Base-by-base conservation (phyloP, 2,888 invertebrate species). In the Mycalesis mineus region DNA sequence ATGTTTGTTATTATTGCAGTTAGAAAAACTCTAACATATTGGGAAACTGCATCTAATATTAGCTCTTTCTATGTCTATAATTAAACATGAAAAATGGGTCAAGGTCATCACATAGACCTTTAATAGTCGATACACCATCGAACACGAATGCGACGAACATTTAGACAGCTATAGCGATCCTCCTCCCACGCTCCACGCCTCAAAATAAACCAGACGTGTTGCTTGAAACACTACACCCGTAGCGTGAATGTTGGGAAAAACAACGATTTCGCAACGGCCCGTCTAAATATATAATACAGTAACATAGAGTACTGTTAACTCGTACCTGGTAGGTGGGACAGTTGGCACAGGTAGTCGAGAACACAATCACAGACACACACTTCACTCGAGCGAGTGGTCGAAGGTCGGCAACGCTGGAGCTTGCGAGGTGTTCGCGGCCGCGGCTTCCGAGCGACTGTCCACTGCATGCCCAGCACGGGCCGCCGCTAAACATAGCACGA, bases 301-400 rank as follows among this genome's bases (percentile, higher is more conserved):
- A 3, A 48, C 11, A 9, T 33, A 28, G 17, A 28, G 33, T 15
- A 22, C n/a, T n/a, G 8, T 15, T 8, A 5, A 14, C 14, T 29
- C 45, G 14, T 47, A 74, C 73, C 68, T 73, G 71, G 51, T 62
- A 39, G 61, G 65, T 65, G 52, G 14, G 50, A 33, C 15, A 58
- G 58, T 57, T 61, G 60, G 60, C 48, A n/a, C n/a, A n/a, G 50
- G 36, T 11, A 9, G 49, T 51, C 45, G 68, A 63, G 57, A 78
- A 77, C 84, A 87, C 88, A 77, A 81, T 80, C 88, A 87, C 87
- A 84, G 80, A 78, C 87, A 87, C 84, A 83, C 86, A 86, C 88
- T 83, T 86, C 87, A 86, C 87, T 87, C 88, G 74, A 71, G 63
- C 78, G 69, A 85, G 87, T 86, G 87, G 87, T 86, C 85, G 84